Conservation (phyloP, 1,140 invertebrate genomes). For the Cecropterus lyciades region DNA sequence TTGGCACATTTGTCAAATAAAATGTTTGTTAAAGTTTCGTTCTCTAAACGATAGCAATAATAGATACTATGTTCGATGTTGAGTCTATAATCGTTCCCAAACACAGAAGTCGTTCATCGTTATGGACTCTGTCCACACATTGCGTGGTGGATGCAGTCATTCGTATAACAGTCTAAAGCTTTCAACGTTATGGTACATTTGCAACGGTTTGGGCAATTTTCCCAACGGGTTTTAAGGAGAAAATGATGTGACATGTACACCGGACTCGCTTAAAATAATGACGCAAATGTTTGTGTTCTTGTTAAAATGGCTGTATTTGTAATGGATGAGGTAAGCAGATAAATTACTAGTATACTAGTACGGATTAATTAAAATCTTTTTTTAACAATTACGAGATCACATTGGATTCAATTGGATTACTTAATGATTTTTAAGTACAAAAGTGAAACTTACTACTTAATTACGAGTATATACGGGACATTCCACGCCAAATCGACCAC, state of each 20-base stretch:
- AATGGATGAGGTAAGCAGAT: not conserved
- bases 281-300: not conserved
- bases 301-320: not conserved
- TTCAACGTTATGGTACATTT: slow-evolving; percentile 43
- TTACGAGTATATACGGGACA: too few relatives aligned
- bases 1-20: not conserved
- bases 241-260: not conserved
- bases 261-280: not conserved
- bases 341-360: not conserved
- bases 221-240: not conserved
- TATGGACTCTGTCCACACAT: slow-evolving; percentile 47
- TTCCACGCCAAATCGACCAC: too few relatives aligned
- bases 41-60: not conserved
- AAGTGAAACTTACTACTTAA: too few relatives aligned
- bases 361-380: too few relatives aligned
- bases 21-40: not conserved
- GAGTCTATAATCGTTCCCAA: slow-evolving; percentile 33
- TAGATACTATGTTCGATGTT: slow-evolving; percentile 8
- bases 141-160: slow-evolving; percentile 50
- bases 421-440: too few relatives aligned
- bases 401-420: too few relatives aligned
- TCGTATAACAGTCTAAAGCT: slow-evolving; percentile 58
- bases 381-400: too few relatives aligned
- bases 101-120: slow-evolving; percentile 40
- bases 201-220: slow-evolving; percentile 25